Base-by-base conservation (phyloP, 2,113 vertebrate species). In the Erythrocercus mccallii region DNA sequence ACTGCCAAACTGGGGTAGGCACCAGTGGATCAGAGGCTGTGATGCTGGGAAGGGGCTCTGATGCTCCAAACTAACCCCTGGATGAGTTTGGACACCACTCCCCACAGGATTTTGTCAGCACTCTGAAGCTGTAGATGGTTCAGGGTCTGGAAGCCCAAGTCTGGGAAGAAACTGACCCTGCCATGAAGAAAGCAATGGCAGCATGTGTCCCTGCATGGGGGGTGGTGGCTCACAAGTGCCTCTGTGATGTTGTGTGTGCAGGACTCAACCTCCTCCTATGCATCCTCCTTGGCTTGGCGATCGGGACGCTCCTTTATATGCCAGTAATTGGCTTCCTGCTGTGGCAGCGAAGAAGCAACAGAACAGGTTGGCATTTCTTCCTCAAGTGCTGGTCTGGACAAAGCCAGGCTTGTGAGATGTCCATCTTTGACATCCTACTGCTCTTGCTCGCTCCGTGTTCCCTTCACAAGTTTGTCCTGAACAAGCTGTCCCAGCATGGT, bases 221-320 rank as follows among this genome's bases (percentile, higher is more conserved):
- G 48, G 27, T 10, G 57, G 53, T 8, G 15, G 47, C 72, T 96
- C 57, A 93, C 0, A 0, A n/a, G 71, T 50, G 35, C 11, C 33
- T 93, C 58, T 90, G 47, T 79, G 48, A 25, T 86, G 44, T 76
- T 94, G 25, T 89, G 27, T 92, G 68, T 56, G 69, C 81, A 95
- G 90, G 64, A 56, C 2, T 71, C 56, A 4, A 20, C 47, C 62
- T 56, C 45, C 14, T 77, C 44, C 40, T 65, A 69, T 42, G 54
- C 38, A 37, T 70, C 81, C 4, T n/a, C 85, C 33, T 95, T 3
- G 78, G 91, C 45, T 77, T 96, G 3, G 81, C 2, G 0, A 2
- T 31, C 0, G 88, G 76, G 73, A 93, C 60, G 0, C 30, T 93
- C 54, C 37, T 96, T 23, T 92, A 92, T 58, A 18, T 69, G 45